Percentiles rank a stretch among this genome's conserved stretches.
These are phyloP conservation scores for Hypothenemus hampei DNA, from an alignment of 1,140 invertebrate species.

Conservation along the genomic window DNA sequence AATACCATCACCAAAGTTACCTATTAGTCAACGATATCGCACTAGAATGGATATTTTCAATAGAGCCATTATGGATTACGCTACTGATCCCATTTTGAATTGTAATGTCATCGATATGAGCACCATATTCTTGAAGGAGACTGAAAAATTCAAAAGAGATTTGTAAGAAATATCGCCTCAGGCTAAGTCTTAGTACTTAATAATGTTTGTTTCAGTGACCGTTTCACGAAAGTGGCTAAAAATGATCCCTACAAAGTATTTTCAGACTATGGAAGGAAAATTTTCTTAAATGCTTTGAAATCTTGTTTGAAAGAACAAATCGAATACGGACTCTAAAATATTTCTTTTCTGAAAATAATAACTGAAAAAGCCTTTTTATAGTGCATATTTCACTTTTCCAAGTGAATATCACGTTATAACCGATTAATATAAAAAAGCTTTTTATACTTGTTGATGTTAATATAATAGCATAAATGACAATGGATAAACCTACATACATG, in stretches of 20 bases:
- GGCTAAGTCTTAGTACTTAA: neutral
- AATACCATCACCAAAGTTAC: conserved; percentile 32
- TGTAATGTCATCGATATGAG: conserved; percentile 36
- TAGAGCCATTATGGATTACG: conserved; percentile 30
- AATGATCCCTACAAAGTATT: conserved; percentile 33
- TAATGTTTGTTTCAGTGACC: conserved; percentile 26
- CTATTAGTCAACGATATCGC: conserved; percentile 9
- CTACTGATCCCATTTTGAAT: conserved; percentile 20
- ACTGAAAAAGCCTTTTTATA: conserved; percentile 9
- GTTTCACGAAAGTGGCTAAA: conserved; percentile 28
- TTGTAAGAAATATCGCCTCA: conserved; percentile 22
- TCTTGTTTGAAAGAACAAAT: conserved; percentile 31
- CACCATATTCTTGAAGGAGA: conserved; percentile 29
- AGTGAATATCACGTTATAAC: neutral
- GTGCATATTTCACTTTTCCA: conserved; percentile 6
- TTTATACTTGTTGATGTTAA: neutral
- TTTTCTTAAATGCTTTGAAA: conserved; percentile 30
- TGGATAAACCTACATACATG: conserved; percentile 6
- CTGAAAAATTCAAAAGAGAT: conserved; percentile 26
- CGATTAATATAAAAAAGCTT: conserved; percentile 3
- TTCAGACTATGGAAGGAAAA: conserved; percentile 35
- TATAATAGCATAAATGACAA: conserved; percentile 1
- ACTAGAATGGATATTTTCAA: conserved; percentile 31
- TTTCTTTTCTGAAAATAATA: neutral
- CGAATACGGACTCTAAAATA: conserved; percentile 27